Conservation (phyloP, 1,140 invertebrate species). For the Sinonovacula constricta region DNA sequence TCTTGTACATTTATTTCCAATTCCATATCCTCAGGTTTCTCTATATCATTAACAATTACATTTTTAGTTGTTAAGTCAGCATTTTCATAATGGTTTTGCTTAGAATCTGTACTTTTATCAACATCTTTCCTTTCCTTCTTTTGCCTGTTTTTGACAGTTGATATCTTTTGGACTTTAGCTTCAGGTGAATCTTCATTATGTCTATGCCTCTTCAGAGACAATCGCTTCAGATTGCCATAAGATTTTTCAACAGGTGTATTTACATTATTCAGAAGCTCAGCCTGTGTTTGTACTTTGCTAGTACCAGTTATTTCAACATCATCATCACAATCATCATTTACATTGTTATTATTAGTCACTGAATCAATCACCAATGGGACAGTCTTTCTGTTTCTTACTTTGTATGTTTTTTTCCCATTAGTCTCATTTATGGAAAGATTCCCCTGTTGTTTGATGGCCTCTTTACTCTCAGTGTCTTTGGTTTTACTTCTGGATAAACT, state of each 20-base stretch:
- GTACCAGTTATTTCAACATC: background rate
- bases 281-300: too few relatives aligned
- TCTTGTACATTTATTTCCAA: too few relatives aligned
- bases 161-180: background rate
- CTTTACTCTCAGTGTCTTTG: background rate
- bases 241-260: background rate
- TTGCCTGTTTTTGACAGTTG: background rate
- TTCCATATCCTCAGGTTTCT: too few relatives aligned
- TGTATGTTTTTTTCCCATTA: background rate
- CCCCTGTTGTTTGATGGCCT: background rate
- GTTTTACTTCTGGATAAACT: background rate
- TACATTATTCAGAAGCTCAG: background rate
- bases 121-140: too few relatives aligned
- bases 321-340: conserved; percentile 3
- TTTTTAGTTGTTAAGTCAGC: too few relatives aligned
- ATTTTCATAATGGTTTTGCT: too few relatives aligned
- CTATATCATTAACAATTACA: too few relatives aligned
- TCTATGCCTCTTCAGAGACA: background rate
- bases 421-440: background rate
- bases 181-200: background rate
- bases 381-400: conserved; percentile 29
- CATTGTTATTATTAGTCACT: background rate
- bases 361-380: conserved; percentile 5
- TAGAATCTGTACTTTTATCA: too few relatives aligned
- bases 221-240: background rate